Evolutionary conservation across 2,888 invertebrate species (phyloP).

Genomic region (Empis stercorea): DNA sequence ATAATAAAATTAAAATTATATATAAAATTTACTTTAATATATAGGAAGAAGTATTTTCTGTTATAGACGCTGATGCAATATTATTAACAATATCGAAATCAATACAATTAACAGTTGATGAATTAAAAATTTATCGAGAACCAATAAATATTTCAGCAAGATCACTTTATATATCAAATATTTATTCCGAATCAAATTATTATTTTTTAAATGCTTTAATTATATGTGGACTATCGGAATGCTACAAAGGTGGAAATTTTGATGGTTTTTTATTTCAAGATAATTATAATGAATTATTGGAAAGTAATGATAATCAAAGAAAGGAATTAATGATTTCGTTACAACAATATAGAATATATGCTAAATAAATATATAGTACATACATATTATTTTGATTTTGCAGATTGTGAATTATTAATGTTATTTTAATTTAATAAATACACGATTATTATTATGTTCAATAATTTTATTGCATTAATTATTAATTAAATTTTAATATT

Average conservation of each 20-base stretch:
- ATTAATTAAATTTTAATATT: no score
- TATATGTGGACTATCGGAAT: constrained; percentile 6
- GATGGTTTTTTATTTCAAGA: constrained; percentile 11
- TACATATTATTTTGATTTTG: no score
- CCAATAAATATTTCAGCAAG: constrained; percentile 4
- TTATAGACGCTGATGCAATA: constrained; percentile 9
- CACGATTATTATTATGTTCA: no score
- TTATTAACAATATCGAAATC: constrained; percentile 7
- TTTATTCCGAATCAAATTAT: constrained; percentile 2
- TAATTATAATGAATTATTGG: constrained; percentile 6
- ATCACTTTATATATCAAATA: constrained; percentile 9
- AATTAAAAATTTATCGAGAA: not conserved
- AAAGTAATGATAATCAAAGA: no score
- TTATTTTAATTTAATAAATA: no score
- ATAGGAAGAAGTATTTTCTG: constrained; percentile 7
- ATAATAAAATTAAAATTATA: no score
- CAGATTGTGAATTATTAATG: no score
- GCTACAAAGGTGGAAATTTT: constrained; percentile 1
- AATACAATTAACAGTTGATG: not conserved
- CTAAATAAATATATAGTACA: not conserved
- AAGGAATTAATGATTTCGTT: not conserved
- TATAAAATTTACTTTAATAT: not conserved
- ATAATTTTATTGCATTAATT: no score
- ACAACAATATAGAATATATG: constrained; percentile 1
- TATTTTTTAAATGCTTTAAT: constrained; percentile 5